Evolutionary conservation across 2,888 invertebrate species (phyloP).

Genomic region (Oxystoma pomonae): DNA sequence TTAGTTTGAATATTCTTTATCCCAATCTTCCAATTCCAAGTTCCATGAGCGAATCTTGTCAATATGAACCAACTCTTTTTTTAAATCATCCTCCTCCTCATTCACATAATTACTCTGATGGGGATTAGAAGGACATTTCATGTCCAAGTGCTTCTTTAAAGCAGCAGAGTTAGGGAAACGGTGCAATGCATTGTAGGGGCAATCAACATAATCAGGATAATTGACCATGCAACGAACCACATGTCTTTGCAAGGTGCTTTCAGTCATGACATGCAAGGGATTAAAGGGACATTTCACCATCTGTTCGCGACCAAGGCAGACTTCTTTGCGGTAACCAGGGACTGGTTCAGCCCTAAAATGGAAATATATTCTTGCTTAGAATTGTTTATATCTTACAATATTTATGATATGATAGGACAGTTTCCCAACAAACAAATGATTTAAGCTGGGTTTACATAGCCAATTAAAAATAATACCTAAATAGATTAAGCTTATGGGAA

Average conservation of each 20-base stretch:
- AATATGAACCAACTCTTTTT: slow-evolving; percentile 20
- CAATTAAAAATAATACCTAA: too few relatives aligned
- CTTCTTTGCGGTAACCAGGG: not conserved
- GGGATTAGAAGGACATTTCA: slow-evolving; percentile 9
- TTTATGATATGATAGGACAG: too few relatives aligned
- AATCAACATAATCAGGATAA: slow-evolving; percentile 39
- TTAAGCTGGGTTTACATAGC: too few relatives aligned
- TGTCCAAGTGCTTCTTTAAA: slow-evolving; percentile 10
- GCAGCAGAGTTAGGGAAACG: slow-evolving; percentile 32
- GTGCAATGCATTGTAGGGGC: slow-evolving; percentile 42
- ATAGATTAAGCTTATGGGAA: too few relatives aligned
- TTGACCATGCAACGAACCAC: slow-evolving; percentile 40
- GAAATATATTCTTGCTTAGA: too few relatives aligned
- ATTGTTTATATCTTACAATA: too few relatives aligned
- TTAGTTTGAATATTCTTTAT: slow-evolving; percentile 29
- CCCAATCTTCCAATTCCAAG: slow-evolving; percentile 35
- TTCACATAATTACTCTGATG: slow-evolving; percentile 11
- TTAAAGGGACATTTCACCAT: slow-evolving; percentile 41
- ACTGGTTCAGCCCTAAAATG: not conserved
- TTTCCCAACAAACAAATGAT: too few relatives aligned
- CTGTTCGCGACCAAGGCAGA: not conserved
- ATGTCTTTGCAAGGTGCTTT: slow-evolving; percentile 39
- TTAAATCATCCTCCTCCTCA: slow-evolving; percentile 6
- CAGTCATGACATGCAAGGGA: slow-evolving; percentile 34
- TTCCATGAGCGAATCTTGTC: slow-evolving; percentile 29